A percentile compares a stretch with the other conserved stretches of the same genome.
phyloP scores from a whole-genome alignment of 1,140 invertebrate species.

The Marisa cornuarietis region DNA sequence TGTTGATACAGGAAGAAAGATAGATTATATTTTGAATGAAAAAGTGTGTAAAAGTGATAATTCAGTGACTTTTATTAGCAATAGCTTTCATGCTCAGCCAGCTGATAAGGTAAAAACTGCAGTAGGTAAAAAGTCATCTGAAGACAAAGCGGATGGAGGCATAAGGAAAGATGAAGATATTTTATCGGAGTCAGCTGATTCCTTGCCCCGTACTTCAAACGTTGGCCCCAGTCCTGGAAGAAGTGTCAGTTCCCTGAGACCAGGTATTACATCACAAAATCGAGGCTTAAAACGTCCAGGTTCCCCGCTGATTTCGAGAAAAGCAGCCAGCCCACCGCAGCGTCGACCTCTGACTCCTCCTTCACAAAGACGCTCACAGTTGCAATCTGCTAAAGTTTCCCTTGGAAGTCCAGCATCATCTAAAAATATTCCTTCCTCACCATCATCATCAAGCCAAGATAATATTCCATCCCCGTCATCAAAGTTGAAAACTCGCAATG shows the following conservation, averaged over 20 bases:
- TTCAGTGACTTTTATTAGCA: slow-evolving; percentile 34
- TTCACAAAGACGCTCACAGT: slow-evolving; percentile 13
- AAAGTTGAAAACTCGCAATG: slow-evolving; percentile 9
- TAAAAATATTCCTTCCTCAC: slow-evolving; percentile 20
- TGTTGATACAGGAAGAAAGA: slow-evolving; percentile 28
- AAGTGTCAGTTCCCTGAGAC: slow-evolving; percentile 1
- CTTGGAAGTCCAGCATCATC: slow-evolving; percentile 20
- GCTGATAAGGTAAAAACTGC: slow-evolving; percentile 23
- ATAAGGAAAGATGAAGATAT: slow-evolving; percentile 26
- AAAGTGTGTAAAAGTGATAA: slow-evolving; percentile 39
- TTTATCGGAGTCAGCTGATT: slow-evolving; percentile 18
- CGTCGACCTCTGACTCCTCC: slow-evolving; percentile 15
- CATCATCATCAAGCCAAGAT: slow-evolving; percentile 24
- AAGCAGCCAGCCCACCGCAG: not conserved
- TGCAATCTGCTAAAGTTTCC: not conserved
- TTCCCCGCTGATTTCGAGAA: slow-evolving; percentile 12
- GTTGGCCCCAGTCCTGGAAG: slow-evolving; percentile 21
- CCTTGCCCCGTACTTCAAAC: slow-evolving; percentile 27
- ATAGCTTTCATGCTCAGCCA: slow-evolving; percentile 38
- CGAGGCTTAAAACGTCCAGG: slow-evolving; percentile 27
- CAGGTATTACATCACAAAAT: slow-evolving; percentile 2
- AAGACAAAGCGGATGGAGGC: not conserved
- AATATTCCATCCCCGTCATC: slow-evolving; percentile 26
- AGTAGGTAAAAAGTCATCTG: slow-evolving; percentile 23
- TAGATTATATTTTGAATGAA: slow-evolving; percentile 39